phyloP scores from a whole-genome alignment of 2,888 invertebrate species.

The Rotaria socialis region DNA sequence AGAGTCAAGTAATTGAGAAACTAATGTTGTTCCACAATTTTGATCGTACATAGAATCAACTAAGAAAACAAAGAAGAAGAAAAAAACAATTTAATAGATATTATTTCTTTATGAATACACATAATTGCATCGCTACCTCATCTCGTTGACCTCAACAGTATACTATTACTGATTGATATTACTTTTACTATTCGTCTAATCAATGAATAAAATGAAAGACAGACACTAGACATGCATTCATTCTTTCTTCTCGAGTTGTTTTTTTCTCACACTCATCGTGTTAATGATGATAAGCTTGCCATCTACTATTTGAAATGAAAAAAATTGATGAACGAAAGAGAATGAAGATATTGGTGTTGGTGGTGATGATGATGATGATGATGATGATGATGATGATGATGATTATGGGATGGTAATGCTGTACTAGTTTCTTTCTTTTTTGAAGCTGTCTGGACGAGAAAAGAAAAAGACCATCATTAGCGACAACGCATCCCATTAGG shows the following conservation, averaged over 20 bases:
- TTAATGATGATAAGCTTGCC: conserved; percentile 26
- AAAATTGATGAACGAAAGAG: not conserved
- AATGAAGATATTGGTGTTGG: not conserved
- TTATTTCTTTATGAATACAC: not conserved
- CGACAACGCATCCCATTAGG: not conserved
- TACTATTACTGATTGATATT: conserved; percentile 19
- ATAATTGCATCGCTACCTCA: not conserved
- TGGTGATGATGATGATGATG: not conserved
- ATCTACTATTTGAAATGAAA: not conserved
- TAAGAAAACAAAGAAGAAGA: not conserved
- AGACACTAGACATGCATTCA: conserved; percentile 11
- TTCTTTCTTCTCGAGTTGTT: not conserved
- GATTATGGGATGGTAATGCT: not conserved
- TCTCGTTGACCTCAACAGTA: not conserved
- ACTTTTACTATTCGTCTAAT: not conserved
- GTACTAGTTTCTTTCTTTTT: not conserved
- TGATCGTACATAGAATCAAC: not conserved
- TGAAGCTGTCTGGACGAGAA: not conserved
- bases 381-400: not conserved
- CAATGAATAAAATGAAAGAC: not conserved
- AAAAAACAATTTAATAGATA: not conserved
- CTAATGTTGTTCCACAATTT: conserved; percentile 19
- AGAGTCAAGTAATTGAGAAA: conserved; percentile 19
- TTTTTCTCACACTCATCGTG: not conserved
- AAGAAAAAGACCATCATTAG: not conserved